phyloP scores from a whole-genome alignment of 2,888 invertebrate species.

The Lithophane leautieri region DNA sequence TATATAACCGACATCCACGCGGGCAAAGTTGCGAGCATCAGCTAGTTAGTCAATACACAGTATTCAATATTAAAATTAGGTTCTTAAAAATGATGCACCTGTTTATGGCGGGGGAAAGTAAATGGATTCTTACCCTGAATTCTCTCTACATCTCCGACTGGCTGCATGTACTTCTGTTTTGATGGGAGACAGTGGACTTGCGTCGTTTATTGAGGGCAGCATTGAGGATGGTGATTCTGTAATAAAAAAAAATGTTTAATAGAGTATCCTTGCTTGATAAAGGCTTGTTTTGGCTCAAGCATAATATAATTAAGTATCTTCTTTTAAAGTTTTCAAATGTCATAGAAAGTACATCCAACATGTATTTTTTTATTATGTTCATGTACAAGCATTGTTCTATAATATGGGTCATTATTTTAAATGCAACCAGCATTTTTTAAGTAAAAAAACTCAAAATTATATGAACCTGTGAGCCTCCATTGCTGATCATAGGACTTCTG shows the following conservation, averaged over 20 bases:
- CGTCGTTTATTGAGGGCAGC: conserved; percentile 90
- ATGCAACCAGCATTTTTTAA: not conserved
- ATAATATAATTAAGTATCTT: no score
- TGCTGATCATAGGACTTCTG: not conserved
- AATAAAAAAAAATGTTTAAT: conserved; percentile 60
- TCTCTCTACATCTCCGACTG: conserved; percentile 87
- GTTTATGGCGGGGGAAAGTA: no score
- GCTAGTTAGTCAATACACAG: no score
- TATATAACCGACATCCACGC: no score
- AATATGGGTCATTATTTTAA: not conserved
- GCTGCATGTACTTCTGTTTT: conserved; percentile 89
- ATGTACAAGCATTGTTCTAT: not conserved
- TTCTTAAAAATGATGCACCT: no score
- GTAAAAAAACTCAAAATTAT: not conserved
- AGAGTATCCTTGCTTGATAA: no score
- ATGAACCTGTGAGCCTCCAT: not conserved
- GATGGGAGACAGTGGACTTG: conserved; percentile 90
- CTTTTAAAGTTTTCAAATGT: no score
- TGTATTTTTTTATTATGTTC: no score
- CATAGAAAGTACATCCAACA: no score
- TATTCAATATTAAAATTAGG: no score
- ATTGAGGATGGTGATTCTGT: conserved; percentile 92
- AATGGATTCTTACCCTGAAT: conserved; percentile 83
- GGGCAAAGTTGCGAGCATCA: no score
- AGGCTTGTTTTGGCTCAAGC: not conserved